Evolutionary conservation across 2,113 vertebrate species (phyloP), one percentile per base, ranked within the genome.

Genomic region (Oryzias javanicus): DNA sequence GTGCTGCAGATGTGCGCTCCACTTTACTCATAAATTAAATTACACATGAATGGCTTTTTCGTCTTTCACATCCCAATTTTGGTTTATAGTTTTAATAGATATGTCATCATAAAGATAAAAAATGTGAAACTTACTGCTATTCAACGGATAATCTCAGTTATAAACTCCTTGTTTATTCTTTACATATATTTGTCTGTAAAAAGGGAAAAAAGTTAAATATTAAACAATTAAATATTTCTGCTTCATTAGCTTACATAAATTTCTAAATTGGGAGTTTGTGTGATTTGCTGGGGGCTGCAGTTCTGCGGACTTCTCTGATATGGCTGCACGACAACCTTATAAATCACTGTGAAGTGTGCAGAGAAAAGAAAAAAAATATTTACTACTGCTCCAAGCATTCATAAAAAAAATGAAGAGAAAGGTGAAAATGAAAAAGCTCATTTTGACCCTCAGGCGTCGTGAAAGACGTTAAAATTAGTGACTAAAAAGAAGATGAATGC

Each of bases 161-260:
- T 35, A 13, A 35, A 35, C 35, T 12, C 1, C 20, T 17, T 44
- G 24, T 44, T 14, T 10, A 16, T 40, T 56, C 6, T 54, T 15
- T 42, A 35, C 42, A 22, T 7, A 6, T 70, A 0, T 27, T 8
- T 48, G 22, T 24, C 1, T 51, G 1, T 19, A 13, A 58, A 53
- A 58, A 54, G 2, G 6, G 13, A 15, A 40, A 44, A 64, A 70
- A 45, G 22, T 24, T 63, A 54, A 48, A 22, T 16, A 51, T 57
- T 60, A 46, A 60, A 60, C 13, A 63, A 42, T 12, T 50, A 61
- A 64, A 63, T 19, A 56, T 64, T 45, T 42, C 65, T 66, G 17
- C 6, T 49, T 29, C 10, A 2, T 25, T 40, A 61, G 55, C 49
- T 69, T 62, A 20, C 10, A 48, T 3, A 61, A 61, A 42, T 64